Conservation (phyloP, 2,888 invertebrate genomes). For the Meganola albula region DNA sequence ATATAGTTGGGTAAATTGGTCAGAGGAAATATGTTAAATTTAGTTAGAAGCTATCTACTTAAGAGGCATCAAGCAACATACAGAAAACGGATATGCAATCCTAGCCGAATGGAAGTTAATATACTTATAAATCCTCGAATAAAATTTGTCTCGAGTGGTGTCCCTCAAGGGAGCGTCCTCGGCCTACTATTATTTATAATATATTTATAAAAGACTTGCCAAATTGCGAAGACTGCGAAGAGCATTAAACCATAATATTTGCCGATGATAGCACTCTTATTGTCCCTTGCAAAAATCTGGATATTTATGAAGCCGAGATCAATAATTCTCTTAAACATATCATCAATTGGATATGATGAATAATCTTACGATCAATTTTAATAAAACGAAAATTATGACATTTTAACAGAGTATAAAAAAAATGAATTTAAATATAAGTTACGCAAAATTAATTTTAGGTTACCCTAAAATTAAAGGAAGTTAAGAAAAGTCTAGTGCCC, state of each 20-base stretch:
- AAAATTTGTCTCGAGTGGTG: neutral
- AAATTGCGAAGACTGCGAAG: neutral
- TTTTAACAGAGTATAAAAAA: neutral
- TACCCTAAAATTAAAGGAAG: too few species aligned
- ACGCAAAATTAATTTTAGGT: neutral
- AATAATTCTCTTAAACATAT: neutral
- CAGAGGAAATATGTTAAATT: neutral
- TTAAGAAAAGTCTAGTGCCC: too few species aligned
- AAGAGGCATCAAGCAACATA: neutral
- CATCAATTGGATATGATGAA: neutral
- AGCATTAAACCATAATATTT: neutral
- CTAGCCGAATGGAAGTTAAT: neutral
- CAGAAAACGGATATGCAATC: neutral
- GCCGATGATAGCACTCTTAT: conserved; percentile 1
- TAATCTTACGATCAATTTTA: too few species aligned
- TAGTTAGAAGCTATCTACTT: neutral
- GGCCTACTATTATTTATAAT: too few species aligned
- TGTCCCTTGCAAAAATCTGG: too few species aligned
- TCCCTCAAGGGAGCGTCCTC: neutral
- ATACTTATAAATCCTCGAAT: neutral
- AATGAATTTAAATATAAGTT: neutral
- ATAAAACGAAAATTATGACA: too few species aligned
- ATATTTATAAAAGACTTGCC: too few species aligned
- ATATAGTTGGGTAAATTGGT: neutral
- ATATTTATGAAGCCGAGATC: too few species aligned